Evolutionary conservation across 2,888 invertebrate genomes (phyloP), one percentile per base, ranked within the genome.

Genomic region (Meiosimyza platycephala): DNA sequence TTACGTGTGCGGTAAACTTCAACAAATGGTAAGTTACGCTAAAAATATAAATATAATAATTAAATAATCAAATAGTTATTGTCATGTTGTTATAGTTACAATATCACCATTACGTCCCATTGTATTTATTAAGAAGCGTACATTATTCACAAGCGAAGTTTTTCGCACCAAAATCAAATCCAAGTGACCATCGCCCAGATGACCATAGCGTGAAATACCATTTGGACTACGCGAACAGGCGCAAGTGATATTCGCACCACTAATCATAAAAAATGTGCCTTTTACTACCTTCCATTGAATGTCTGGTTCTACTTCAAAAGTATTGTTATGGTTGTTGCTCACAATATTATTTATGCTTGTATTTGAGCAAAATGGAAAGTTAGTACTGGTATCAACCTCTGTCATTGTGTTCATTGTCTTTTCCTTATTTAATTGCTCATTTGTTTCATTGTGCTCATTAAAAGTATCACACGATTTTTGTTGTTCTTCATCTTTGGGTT

Each of bases 151-250:
- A 72, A 94, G 84, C 22, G 93, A 91, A 22, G 94, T 93, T 81
- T 93, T 92, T 60, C 90, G 90, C 52, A 95, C 91, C 55, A 95
- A 85, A 76, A 95, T 91, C 77, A 95, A 88, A 87, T 95, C 93
- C 74, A 93, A 89, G 83, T 91, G 92, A 47, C 95, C 95, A 85
- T 95, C 94, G 0, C 94, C 94, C 54, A 94, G 88, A 85, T 95
- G 95, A 83, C 92, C 92, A 80, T 90, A 91, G 1, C 93, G 94
- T 60, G 94, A 92, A 79, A 94, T 91, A 62, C 95, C 95, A 81
- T 92, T 90, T 1, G 93, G 94, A 80, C 92, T 91, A 76, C 93
- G 89, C 18, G 90, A 89, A 84, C 94, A 94, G 40, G 93, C 91
- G 83, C 95, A 95, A 55, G 92, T 92, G 63, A 94, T 91, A 81